phyloP scores from a whole-genome alignment of 2,113 vertebrate genomes.

The Malurus elegans region DNA sequence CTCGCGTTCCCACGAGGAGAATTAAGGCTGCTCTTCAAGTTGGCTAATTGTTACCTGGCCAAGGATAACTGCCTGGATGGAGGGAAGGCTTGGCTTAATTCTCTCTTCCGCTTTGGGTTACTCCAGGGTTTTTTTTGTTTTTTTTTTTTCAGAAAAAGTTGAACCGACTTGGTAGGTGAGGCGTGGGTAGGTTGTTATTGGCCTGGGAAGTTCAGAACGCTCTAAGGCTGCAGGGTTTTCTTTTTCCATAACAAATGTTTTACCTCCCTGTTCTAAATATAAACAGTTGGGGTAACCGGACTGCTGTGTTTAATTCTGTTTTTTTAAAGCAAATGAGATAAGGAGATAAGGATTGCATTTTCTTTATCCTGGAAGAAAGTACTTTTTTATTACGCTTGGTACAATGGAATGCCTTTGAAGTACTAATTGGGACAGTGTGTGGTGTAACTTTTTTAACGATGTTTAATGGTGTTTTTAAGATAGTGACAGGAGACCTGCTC shows the following conservation, averaged over 20 bases:
- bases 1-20: not conserved
- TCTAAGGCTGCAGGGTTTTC: not conserved
- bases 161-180: not conserved
- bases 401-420: constrained; percentile 44
- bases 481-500: constrained; percentile 53
- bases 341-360: not conserved
- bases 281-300: not conserved
- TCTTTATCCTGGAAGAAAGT: not conserved
- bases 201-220: not conserved
- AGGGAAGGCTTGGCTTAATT: not conserved
- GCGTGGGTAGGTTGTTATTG: not conserved
- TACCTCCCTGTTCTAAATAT: not conserved
- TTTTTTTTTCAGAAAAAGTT: not conserved
- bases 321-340: not conserved
- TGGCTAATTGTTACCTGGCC: not conserved
- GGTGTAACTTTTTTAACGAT: constrained; percentile 29
- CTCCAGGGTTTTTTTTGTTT: not conserved
- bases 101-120: not conserved
- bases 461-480: constrained; percentile 43
- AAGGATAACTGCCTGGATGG: not conserved
- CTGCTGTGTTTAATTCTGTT: not conserved
- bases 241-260: not conserved
- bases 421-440: constrained; percentile 24
- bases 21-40: not conserved
- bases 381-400: not conserved